A percentile compares a stretch with the other conserved stretches of the same genome.
These are phyloP conservation scores for Craseonycteris thonglongyai DNA, from an alignment of 2,113 vertebrate species.

Conservation along the genomic window DNA sequence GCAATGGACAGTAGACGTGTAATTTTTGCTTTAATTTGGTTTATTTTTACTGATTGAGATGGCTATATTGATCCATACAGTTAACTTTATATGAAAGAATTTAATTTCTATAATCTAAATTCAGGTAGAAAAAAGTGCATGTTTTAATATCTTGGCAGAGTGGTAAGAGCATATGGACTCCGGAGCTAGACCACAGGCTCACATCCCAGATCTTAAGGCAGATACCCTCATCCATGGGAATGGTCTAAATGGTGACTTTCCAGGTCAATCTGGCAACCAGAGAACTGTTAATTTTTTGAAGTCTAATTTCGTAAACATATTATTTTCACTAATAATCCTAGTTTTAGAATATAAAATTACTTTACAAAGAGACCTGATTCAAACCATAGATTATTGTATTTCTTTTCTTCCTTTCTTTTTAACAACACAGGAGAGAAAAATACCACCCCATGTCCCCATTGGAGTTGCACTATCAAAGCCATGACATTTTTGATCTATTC, in stretches of 20 bases:
- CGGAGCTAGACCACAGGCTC: background rate
- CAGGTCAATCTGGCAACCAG: background rate
- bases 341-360: conserved; percentile 28
- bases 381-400: background rate
- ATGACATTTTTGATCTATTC: conserved; percentile 21
- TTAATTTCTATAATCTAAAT: conserved; percentile 13
- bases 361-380: background rate
- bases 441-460: background rate
- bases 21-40: background rate
- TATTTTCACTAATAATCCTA: background rate
- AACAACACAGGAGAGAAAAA: background rate
- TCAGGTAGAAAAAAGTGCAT: background rate
- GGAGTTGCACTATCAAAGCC: background rate
- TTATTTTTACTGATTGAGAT: background rate
- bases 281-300: background rate
- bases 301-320: background rate
- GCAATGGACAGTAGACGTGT: background rate
- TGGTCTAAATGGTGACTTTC: background rate
- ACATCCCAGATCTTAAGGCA: background rate
- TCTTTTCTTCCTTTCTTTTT: background rate
- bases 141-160: background rate
- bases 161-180: background rate
- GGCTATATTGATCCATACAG: background rate
- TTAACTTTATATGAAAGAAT: background rate
- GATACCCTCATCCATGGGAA: background rate